Base-by-base conservation (phyloP, 2,888 invertebrate species). In the Morpho deidamia region DNA sequence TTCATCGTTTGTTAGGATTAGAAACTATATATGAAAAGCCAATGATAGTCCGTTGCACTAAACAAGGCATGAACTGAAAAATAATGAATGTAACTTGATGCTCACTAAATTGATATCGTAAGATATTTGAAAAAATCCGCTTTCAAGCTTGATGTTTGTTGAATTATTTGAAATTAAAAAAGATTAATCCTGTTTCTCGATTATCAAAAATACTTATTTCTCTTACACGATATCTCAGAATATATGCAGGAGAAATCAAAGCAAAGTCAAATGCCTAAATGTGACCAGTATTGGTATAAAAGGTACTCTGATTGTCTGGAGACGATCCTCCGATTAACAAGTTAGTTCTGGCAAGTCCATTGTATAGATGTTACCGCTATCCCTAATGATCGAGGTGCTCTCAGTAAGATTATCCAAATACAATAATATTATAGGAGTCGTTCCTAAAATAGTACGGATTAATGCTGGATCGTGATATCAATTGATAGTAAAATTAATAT, bases 251-350 rank as follows among this genome's bases (percentile, higher is more conserved):
- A 44, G 7, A 56, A 58, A 57, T 59, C 55, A 56, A 55, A 45
- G 51, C 48, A 49, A 53, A 50, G 43, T 11, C 35, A 14, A 53
- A 57, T 50, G 46, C 44, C 53, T 60, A 60, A 62, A 56, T 60
- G 56, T 56, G 59, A 62, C 57, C 59, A 59, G 59, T 61, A 59
- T 58, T 58, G 59, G 50, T 61, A 57, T 60, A 58, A 53, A 60
- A 57, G 61, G 55, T 58, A 56, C 55, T 43, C 55, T 66, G 66
- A 67, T 68, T 69, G 66, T 66, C 65, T 63, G 57, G 52, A 58
- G 62, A 60, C 61, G 65, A 60, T 59, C 58, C 64, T 64, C 61
- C 53, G 60, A 62, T 62, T 80, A 79, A 80, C 80, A 77, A 81
- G 73, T 69, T 66, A 61, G 66, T 66, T 67, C 60, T 61, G 61